Evolutionary conservation across 2,113 vertebrate genomes (phyloP).

Genomic region (Psittacula cyanocephala): DNA sequence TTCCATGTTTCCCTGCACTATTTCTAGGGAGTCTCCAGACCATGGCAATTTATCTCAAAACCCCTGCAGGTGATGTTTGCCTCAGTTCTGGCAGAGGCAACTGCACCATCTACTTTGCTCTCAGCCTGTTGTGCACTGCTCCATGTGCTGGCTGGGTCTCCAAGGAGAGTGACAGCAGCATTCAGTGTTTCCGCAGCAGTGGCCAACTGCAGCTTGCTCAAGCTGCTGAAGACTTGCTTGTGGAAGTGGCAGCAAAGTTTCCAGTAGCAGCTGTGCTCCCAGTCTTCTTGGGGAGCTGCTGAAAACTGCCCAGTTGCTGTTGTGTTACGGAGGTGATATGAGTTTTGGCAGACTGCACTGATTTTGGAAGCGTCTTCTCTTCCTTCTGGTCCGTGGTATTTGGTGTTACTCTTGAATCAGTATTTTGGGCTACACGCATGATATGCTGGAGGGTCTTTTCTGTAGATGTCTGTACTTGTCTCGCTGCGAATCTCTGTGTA

Average conservation of each 20-base stretch:
- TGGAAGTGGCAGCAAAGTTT: not conserved
- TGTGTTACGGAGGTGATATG: rapidly evolving
- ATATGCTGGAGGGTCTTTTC: not conserved
- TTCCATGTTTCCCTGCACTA: not conserved
- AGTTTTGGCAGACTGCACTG: rapidly evolving
- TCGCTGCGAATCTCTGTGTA: rapidly evolving
- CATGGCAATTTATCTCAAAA: not conserved
- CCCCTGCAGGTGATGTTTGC: not conserved
- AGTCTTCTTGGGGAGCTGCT: not conserved
- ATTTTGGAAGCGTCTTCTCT: not conserved
- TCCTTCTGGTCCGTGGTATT: rapidly evolving
- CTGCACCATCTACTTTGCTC: not conserved
- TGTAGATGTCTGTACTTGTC: not conserved
- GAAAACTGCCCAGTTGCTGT: not conserved
- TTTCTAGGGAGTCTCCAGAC: not conserved
- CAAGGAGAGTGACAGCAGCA: rapidly evolving
- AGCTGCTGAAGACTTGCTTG: not conserved
- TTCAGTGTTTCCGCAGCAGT: rapidly evolving
- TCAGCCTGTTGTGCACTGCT: not conserved
- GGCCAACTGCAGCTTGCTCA: not conserved
- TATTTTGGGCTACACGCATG: rapidly evolving
- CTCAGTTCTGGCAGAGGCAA: not conserved
- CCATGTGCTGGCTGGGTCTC: not conserved
- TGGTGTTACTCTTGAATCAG: not conserved
- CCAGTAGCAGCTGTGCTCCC: not conserved